Conservation (phyloP, 2,888 invertebrate genomes). For the Gari tellinella region DNA sequence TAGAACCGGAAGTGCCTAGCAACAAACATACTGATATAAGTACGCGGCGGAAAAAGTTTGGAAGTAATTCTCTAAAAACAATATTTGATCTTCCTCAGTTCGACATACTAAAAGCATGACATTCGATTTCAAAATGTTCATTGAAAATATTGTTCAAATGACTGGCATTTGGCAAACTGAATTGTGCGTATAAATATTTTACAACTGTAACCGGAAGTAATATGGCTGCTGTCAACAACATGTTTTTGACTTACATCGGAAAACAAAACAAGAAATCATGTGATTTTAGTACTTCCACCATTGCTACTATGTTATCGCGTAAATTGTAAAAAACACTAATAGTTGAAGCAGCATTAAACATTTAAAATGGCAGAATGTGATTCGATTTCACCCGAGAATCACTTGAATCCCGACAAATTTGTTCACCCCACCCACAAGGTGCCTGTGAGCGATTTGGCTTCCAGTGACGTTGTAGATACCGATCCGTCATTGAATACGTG, state of each 20-base stretch:
- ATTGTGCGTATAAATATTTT: neutral
- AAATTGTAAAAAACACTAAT: too few relatives aligned
- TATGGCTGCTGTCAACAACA: conserved; percentile 61
- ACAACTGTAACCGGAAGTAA: conserved; percentile 52
- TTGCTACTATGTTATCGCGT: too few relatives aligned
- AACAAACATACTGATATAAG: conserved; percentile 23
- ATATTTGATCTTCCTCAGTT: too few relatives aligned
- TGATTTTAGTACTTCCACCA: too few relatives aligned
- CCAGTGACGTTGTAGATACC: too few relatives aligned
- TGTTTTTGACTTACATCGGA: conserved; percentile 17
- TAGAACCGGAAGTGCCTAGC: conserved; percentile 60
- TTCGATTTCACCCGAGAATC: neutral
- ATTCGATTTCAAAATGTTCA: too few relatives aligned
- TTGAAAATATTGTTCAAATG: too few relatives aligned
- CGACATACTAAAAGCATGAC: too few relatives aligned
- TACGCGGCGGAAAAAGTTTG: neutral
- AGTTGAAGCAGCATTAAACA: neutral
- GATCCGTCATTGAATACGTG: too few relatives aligned
- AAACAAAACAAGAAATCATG: too few relatives aligned
- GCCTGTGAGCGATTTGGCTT: conserved; percentile 11
- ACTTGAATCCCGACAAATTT: neutral
- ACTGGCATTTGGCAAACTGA: neutral
- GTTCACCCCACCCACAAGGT: conserved; percentile 29
- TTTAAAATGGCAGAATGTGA: neutral
- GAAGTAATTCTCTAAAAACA: too few relatives aligned